Base-by-base conservation (phyloP, 2,797 vertebrate genomes). In the Macropus fuliginosus region DNA sequence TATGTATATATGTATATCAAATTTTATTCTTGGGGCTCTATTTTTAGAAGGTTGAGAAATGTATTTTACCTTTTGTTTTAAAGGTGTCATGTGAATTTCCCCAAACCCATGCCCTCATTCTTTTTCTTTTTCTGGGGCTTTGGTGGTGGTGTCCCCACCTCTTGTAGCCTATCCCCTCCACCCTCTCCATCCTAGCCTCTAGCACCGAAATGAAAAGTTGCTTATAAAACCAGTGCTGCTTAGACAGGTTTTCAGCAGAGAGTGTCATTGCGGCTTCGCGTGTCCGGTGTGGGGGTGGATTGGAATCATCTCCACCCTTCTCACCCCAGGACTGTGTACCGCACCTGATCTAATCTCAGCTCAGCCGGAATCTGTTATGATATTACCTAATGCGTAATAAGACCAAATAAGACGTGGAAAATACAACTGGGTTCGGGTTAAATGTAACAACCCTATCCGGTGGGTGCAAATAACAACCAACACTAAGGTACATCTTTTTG, bases 381-480 rank as follows among this genome's bases (percentile, higher is more conserved):
- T 24, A 2, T 40, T 0, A 2, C 81, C 34, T 59, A 5, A 27
- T 91, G 0, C 0, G 92, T 55, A 16, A 14, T 81, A 62, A 95
- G 94, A 54, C 56, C 90, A 89, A 31, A 57, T 87, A 87, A 87
- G 74, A 87, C 9, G 50, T 74, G 96, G 96, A 97, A 98, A 97
- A 87, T 95, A 74, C 34, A 0, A 1, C 89, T 46, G 56, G 96
- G 89, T 93, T 87, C 74, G 50, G 24, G 74, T 87, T 96, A 90
- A 96, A 95, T 14, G 55, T 89, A 93, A 94, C 74, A 1, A 0
- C 21, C 13, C 91, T 91, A 92, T 93, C 93, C 11, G 4, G 89
- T 59, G 94, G 96, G 95, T 93, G 46, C 0, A 27, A 96, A 96
- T 94, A 93, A 92, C 91, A 97, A 97, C 96, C 3, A 1, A 74